These are phyloP conservation scores for Melanotaenia maccullochi DNA, from an alignment of 2,797 vertebrate species.

Conservation along the genomic window DNA sequence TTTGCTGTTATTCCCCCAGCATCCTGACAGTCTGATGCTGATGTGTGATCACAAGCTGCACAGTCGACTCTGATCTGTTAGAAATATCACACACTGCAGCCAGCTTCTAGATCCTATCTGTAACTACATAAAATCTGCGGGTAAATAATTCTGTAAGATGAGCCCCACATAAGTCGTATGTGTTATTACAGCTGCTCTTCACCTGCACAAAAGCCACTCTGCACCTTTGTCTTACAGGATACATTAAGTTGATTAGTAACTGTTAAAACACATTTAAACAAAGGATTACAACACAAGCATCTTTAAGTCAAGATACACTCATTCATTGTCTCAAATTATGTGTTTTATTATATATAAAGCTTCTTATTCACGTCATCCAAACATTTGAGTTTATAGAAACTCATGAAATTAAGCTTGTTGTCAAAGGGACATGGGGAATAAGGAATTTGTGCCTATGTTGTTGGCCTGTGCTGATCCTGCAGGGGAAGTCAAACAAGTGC, in stretches of 20 bases:
- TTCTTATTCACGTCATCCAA: background rate
- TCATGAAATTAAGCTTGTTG: slow-evolving; percentile 35
- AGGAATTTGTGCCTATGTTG: too few relatives aligned
- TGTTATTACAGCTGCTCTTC: background rate
- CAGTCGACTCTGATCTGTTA: background rate
- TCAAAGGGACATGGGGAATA: background rate
- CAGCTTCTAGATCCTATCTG: background rate
- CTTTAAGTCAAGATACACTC: background rate
- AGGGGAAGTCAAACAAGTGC: background rate
- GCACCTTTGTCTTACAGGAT: background rate
- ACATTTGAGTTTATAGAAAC: background rate
- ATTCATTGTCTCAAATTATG: background rate
- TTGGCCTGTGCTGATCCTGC: background rate
- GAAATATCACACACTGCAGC: background rate
- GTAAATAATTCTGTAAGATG: background rate
- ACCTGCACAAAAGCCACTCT: background rate
- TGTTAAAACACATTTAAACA: background rate
- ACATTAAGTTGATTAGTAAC: background rate
- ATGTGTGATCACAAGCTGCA: background rate
- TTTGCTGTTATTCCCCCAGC: background rate
- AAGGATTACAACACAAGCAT: background rate
- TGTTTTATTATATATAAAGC: background rate
- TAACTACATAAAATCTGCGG: background rate
- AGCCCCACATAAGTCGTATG: background rate
- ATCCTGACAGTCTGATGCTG: too few relatives aligned